Evolutionary conservation across 37 sponge, comb jelly and placozoan species (phyloP), one percentile per base, ranked within the genome.

Genomic region (Tethya wilhelma): DNA sequence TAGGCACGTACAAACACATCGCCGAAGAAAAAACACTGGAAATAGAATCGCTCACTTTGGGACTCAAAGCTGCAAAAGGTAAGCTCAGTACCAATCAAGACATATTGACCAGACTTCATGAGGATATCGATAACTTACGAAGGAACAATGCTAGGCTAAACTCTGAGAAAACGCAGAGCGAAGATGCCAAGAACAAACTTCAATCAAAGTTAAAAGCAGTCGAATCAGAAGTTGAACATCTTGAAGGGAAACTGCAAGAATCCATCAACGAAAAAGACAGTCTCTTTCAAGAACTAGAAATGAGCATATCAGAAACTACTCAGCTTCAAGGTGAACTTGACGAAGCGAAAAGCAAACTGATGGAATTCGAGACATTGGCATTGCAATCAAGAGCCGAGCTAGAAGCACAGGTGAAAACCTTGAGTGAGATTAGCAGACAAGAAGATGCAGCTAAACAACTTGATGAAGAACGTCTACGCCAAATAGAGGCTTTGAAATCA

Each of bases 241-340:
- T 75, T 41, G 44, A 64, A 28, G 32, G 68, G 58, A 66, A 75
- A n/a, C 58, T 75, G 4, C 34, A 68, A 40, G 59, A 26, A 8
- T 64, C 64, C 1, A n/a, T 9, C 17, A 25, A 46, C 14, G 83
- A 83, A 56, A 73, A 83, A 23, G 74, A 73, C 19, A 33, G 37
- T 36, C 33, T 84, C n/a, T 75, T 84, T 23, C 36, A 42, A 31
- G 56, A 84, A 26, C 42, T 84, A 43, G 84, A 74, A 33, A 57
- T 67, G 7, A 11, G 44, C 29, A 43, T 68, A 23, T 44, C 53
- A 4, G 84, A 74, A 22, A 32, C 38, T 1, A 56, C 57, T 67
- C 60, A 55, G 23, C 59, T 75, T 9, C 67, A 45, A 32, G 59
- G 38, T 56, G 34, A 59, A 37, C 38, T 75, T 43, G 70, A 75